A percentile compares a stretch with the other conserved stretches of the same genome.
Conservation (phyloP, 1,140 invertebrate genomes). For the Gerris buenoi region DNA sequence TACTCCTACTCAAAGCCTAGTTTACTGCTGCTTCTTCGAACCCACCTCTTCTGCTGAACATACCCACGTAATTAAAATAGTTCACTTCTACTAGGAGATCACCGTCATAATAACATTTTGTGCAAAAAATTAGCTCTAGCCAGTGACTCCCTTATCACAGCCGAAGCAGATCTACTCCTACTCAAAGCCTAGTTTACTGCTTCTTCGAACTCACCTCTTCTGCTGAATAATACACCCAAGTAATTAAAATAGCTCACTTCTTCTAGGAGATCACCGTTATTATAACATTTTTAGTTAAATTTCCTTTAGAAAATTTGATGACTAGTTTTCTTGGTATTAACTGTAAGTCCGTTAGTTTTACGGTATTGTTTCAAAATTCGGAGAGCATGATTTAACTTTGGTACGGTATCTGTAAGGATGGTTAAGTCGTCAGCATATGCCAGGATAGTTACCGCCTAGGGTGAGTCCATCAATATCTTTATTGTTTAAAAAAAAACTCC, state of each 20-base stretch:
- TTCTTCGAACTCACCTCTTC: background rate
- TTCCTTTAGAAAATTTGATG: background rate
- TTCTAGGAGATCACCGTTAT: no score
- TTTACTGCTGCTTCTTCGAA: no score
- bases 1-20: background rate
- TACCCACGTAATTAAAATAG: no score
- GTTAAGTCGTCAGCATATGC: background rate
- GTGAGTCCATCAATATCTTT: background rate
- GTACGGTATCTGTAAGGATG: background rate
- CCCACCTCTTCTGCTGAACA: no score
- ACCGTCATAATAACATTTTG: no score
- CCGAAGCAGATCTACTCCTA: background rate
- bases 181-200: conserved; percentile 1
- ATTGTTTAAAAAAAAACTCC: background rate
- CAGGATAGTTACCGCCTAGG: background rate
- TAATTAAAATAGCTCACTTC: background rate
- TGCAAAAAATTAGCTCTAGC: background rate
- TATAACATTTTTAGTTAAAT: no score
- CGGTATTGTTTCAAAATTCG: background rate
- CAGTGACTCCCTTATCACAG: background rate
- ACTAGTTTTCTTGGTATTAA: conserved; percentile 1
- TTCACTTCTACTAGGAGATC: no score
- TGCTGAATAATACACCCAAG: no score
- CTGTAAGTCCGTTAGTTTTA: background rate
- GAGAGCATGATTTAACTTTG: background rate